These are phyloP conservation scores for Pangasianodon gigas DNA, from an alignment of 2,113 vertebrate species.

Conservation along the genomic window DNA sequence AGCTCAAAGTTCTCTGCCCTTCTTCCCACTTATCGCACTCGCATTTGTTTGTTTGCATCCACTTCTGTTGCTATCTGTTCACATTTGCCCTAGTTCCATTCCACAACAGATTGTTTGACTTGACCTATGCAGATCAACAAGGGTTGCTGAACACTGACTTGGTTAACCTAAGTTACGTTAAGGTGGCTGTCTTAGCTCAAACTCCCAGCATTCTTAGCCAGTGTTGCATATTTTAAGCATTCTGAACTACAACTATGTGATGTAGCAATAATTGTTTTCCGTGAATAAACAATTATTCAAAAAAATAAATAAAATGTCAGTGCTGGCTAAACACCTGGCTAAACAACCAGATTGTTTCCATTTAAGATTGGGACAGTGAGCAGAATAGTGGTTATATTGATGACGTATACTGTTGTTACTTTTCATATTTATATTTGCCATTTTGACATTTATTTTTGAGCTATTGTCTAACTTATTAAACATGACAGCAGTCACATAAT, in stretches of 20 bases:
- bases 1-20: background rate
- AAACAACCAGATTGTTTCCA: background rate
- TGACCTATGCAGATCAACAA: background rate
- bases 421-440: background rate
- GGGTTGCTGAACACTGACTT: background rate
- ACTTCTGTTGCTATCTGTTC: conserved; percentile 5
- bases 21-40: background rate
- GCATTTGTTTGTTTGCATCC: conserved; percentile 26
- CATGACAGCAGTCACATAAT: background rate
- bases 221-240: background rate
- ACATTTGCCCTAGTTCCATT: background rate
- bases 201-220: background rate
- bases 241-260: background rate
- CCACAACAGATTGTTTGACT: background rate
- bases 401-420: background rate
- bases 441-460: background rate
- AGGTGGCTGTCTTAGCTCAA: background rate
- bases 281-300: background rate
- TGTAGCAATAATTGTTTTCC: background rate
- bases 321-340: background rate
- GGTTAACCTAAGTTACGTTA: background rate
- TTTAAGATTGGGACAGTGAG: background rate
- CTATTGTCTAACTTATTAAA: background rate
- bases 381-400: background rate
- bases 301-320: background rate